phyloP scores from a whole-genome alignment of 2,888 invertebrate genomes.

The Sinodicranocentrus sp. region DNA sequence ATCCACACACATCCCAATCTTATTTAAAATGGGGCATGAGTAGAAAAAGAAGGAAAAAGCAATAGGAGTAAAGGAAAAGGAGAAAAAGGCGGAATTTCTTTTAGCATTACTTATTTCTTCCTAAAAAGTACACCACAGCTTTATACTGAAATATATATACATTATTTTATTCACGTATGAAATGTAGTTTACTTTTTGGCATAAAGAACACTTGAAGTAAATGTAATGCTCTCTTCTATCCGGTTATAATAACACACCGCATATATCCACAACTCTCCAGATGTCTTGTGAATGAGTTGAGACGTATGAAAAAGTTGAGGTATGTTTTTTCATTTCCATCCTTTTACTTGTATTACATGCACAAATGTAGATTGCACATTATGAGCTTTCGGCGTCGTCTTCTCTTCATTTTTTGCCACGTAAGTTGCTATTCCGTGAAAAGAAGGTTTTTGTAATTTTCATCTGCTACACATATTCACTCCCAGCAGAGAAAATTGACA shows the following conservation, averaged over 20 bases:
- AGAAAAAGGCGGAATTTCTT: constrained; percentile 14
- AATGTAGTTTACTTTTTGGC: constrained; percentile 12
- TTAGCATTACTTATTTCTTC: no score
- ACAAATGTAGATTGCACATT: background rate
- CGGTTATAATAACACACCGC: background rate
- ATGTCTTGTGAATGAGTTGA: no score
- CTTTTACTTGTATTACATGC: background rate
- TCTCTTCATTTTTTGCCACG: background rate
- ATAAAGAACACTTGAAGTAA: constrained; percentile 24
- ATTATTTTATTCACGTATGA: background rate
- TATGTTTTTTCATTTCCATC: background rate
- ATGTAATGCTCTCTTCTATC: constrained; percentile 11
- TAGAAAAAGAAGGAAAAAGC: constrained; percentile 4
- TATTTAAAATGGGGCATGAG: constrained; percentile 21
- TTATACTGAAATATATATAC: background rate
- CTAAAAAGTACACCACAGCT: no score
- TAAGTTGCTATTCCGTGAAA: constrained; percentile 11
- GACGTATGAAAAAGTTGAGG: no score
- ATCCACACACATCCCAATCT: constrained; percentile 9
- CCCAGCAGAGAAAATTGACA: constrained; percentile 29
- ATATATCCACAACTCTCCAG: no score
- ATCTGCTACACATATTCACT: background rate
- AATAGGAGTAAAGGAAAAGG: background rate
- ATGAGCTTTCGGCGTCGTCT: background rate
- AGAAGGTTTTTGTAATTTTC: constrained; percentile 2